phyloP scores from a whole-genome alignment of 2,113 vertebrate species.

The Eudyptes chrysolophus region DNA sequence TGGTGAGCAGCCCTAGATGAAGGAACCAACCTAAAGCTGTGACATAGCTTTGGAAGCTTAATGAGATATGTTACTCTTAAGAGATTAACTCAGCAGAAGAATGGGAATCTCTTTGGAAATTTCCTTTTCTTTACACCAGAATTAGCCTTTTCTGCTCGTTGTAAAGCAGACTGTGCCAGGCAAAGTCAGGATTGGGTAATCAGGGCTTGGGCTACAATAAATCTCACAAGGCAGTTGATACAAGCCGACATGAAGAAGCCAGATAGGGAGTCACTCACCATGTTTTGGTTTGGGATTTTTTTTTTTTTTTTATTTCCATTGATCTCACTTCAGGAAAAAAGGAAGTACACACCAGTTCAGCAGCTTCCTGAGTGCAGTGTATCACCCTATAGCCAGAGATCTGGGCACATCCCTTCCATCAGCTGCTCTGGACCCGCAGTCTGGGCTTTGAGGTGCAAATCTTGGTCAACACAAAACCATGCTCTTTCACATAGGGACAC shows the following conservation, averaged over 20 bases:
- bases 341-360: background rate
- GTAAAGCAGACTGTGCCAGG: background rate
- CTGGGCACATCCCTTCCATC: background rate
- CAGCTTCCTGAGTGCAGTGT: background rate
- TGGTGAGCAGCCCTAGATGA: background rate
- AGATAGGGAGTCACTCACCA: rapidly evolving
- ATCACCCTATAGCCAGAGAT: background rate
- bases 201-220: background rate
- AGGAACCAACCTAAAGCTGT: background rate
- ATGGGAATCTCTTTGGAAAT: background rate
- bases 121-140: background rate
- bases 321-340: background rate
- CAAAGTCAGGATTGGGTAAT: background rate
- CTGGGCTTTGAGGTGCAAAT: background rate
- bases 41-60: background rate
- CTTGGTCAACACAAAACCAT: background rate
- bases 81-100: background rate
- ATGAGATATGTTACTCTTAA: background rate
- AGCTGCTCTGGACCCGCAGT: background rate
- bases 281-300: background rate
- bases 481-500: background rate
- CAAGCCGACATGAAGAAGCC: background rate
- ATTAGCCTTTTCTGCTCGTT: background rate
- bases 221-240: background rate
- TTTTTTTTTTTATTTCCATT: background rate